Percentiles rank a stretch among this genome's conserved stretches.
These are phyloP conservation scores for Sphaerophoria taeniata DNA, from an alignment of 2,888 invertebrate species.

Conservation along the genomic window DNA sequence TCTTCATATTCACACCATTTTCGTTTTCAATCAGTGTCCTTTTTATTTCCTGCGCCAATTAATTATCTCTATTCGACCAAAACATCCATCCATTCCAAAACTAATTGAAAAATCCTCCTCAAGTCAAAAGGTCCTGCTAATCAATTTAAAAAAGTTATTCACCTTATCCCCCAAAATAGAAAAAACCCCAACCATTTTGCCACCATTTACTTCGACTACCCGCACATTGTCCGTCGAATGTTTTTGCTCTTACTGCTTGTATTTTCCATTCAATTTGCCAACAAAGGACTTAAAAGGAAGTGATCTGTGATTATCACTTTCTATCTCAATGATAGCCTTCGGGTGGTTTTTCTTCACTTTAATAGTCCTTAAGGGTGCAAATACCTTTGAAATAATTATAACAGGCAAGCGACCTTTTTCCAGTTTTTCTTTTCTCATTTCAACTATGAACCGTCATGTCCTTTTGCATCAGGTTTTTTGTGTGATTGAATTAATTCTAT, in stretches of 20 bases:
- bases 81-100: neutral
- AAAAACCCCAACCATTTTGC: neutral
- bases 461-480: conserved; percentile 29
- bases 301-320: conserved; percentile 71
- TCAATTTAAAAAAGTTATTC: conserved; percentile 64
- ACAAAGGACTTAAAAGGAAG: conserved; percentile 60
- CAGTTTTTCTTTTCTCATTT: conserved; percentile 33
- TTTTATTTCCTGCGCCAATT: conserved; percentile 18
- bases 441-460: conserved; percentile 36
- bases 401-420: conserved; percentile 43
- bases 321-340: conserved; percentile 32
- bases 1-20: neutral
- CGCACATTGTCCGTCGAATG: conserved; percentile 1
- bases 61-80: conserved; percentile 13
- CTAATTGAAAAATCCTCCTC: conserved; percentile 47
- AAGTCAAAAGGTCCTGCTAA: conserved; percentile 52
- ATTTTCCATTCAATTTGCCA: conserved; percentile 67
- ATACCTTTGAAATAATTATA: conserved; percentile 73
- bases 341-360: conserved; percentile 56
- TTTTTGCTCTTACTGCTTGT: conserved; percentile 33
- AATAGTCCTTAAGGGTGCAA: conserved; percentile 57
- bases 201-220: neutral
- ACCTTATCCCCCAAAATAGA: conserved; percentile 55
- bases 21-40: neutral
- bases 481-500: conserved; percentile 69